These are phyloP conservation scores for Balaeniceps rex DNA, from an alignment of 2,113 vertebrate genomes.

Conservation along the genomic window DNA sequence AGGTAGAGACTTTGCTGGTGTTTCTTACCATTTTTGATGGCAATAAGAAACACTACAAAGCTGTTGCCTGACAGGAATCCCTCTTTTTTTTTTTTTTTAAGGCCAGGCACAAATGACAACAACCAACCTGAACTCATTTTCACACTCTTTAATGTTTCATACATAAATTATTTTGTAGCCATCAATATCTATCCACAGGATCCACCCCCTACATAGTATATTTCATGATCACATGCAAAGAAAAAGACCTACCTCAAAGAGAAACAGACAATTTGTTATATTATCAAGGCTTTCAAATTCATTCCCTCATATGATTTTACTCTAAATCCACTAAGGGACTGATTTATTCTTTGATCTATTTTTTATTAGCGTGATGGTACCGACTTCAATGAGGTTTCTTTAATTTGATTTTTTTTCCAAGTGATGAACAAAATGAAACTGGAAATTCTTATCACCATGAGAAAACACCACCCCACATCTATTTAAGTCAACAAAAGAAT, in stretches of 20 bases:
- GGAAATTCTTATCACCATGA: background rate
- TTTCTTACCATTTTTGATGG: background rate
- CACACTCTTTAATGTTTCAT: background rate
- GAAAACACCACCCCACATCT: background rate
- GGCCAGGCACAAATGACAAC: background rate
- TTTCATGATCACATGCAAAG: background rate
- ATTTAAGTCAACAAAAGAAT: constrained; percentile 3
- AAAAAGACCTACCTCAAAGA: background rate
- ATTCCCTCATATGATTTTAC: constrained; percentile 27
- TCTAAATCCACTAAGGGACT: background rate
- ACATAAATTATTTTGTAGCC: background rate
- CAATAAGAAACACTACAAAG: background rate
- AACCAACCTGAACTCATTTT: background rate
- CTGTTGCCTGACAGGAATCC: background rate
- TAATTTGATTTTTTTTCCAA: background rate
- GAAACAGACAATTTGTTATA: constrained; percentile 21
- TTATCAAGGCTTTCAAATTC: constrained; percentile 30
- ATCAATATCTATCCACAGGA: background rate
- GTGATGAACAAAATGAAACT: constrained; percentile 18
- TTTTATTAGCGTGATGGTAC: background rate
- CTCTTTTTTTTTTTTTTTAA: background rate
- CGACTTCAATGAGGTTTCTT: constrained; percentile 11
- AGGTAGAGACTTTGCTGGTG: background rate
- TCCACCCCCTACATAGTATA: background rate
- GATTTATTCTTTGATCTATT: constrained; percentile 37